A percentile compares a stretch with the other conserved stretches of the same genome.
Conservation (phyloP, 2,888 invertebrate species). For the Amphipyra berbera region DNA sequence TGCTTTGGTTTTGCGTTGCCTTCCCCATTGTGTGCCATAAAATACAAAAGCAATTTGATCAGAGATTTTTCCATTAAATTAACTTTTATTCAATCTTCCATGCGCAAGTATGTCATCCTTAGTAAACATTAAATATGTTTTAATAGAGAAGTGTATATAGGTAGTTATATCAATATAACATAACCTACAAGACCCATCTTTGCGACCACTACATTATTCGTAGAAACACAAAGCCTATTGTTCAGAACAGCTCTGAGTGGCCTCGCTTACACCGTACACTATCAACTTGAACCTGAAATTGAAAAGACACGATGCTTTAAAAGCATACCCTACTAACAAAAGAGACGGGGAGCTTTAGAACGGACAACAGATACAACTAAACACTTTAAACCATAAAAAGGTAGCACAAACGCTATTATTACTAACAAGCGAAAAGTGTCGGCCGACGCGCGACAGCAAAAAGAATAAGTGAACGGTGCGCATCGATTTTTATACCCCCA, state of each 20-base stretch:
- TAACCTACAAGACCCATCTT: not conserved
- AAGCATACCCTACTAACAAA: slow-evolving; percentile 80
- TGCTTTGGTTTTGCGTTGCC: too few relatives aligned
- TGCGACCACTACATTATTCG: slow-evolving; percentile 13
- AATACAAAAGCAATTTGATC: too few relatives aligned
- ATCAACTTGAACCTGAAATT: slow-evolving; percentile 69
- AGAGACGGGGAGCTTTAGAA: slow-evolving; percentile 79
- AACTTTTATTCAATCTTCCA: too few relatives aligned
- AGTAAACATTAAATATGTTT: too few relatives aligned
- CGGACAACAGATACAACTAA: slow-evolving; percentile 86
- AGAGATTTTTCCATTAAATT: too few relatives aligned
- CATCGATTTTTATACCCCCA: slow-evolving; percentile 89
- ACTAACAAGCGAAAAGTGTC: slow-evolving; percentile 85
- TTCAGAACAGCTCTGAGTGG: slow-evolving; percentile 20
- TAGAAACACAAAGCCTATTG: slow-evolving; percentile 45
- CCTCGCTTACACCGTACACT: slow-evolving; percentile 57
- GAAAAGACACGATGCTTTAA: slow-evolving; percentile 80
- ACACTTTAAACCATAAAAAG: slow-evolving; percentile 86
- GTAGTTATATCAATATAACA: too few relatives aligned
- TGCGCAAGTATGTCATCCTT: too few relatives aligned
- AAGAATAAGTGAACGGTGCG: slow-evolving; percentile 75
- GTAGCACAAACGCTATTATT: slow-evolving; percentile 86
- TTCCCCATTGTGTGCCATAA: too few relatives aligned
- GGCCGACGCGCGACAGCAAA: slow-evolving; percentile 80
- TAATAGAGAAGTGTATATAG: too few relatives aligned